Base-by-base conservation (phyloP, 53 echinoderm and acorn worm species). In the Astropecten irregularis region DNA sequence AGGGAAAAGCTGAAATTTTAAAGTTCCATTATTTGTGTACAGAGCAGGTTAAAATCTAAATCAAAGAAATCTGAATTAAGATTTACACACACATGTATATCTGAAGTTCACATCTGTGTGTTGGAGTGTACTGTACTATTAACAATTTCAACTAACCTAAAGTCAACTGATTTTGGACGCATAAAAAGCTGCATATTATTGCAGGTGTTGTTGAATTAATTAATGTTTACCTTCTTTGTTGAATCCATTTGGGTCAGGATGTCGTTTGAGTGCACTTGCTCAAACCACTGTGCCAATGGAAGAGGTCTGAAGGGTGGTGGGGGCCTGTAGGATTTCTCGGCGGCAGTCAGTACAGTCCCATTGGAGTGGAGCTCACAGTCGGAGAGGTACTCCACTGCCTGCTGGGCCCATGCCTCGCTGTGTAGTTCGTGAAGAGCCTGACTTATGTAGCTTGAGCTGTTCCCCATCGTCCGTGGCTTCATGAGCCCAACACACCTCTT, bases 351-450 rank as follows among this genome's bases (percentile, higher is more conserved):
- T 9, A 11, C n/a, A 26, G n/a, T 25, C 13, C 52, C 52, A 6
- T 20, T 73, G 36, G 38, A 37, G 49, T 84, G 84, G 9, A 77
- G 33, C 56, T 49, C 77, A 54, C 84, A 89, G 6, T 85, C 89
- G 4, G 74, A 48, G 3, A 89, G 27, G 36, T 89, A 82, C 20
- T 83, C 18, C 0, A 82, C 21, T 0, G 85, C 77, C 18, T 50
- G 85, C 27, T 50, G 18, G 19, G 68, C 90, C 85, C 85, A 85
- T 34, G 85, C 90, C 61, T 90, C 90, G 62, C 79, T 79, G 71
- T 84, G 84, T 4, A 85, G 31, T 28, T 89, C 89, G 2, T 82
- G 54, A 22, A 89, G n/a, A 14, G 84, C 89, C 59, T 74, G 30
- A 30, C 69, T 68, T 14, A 59, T 66, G 30, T 84, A 89, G 69